These are phyloP conservation scores for Heliconius sara DNA, from an alignment of 2,888 invertebrate species.

Conservation along the genomic window DNA sequence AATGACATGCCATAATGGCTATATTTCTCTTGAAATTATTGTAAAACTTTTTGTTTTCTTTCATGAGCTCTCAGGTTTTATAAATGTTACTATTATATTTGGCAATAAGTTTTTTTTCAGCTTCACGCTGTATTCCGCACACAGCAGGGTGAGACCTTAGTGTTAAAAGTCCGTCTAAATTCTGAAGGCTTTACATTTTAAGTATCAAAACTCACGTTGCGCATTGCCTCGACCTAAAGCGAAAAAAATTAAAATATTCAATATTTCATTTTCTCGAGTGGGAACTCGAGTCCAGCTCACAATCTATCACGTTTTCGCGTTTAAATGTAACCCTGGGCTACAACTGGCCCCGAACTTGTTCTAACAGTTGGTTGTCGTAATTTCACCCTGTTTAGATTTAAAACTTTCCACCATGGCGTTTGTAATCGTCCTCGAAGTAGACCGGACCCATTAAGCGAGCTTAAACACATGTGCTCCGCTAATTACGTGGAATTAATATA, in stretches of 20 bases:
- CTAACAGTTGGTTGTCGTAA: background rate
- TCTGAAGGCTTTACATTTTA: too few species aligned
- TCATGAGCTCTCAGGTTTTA: background rate
- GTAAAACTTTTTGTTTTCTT: background rate
- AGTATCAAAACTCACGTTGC: too few species aligned
- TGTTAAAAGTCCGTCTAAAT: background rate
- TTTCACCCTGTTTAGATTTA: conserved; percentile 11
- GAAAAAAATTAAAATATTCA: too few species aligned
- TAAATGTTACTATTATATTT: background rate
- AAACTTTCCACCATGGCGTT: background rate
- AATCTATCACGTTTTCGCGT: too few species aligned
- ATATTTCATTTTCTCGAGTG: too few species aligned
- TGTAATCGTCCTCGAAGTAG: conserved; percentile 26
- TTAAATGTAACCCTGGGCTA: too few species aligned
- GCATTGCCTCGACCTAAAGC: too few species aligned
- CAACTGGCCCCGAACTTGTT: too few species aligned
- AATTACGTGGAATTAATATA: conserved; percentile 29
- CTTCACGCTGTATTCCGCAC: background rate
- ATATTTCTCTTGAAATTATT: conserved; percentile 9
- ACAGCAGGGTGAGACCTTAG: background rate
- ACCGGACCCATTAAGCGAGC: conserved; percentile 26
- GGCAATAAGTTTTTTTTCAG: background rate
- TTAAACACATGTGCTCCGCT: conserved; percentile 26
- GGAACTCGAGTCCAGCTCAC: too few species aligned
- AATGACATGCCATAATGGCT: conserved; percentile 8